Conservation (phyloP, 2,888 invertebrate species). For the Bruchidius siliquastri region DNA sequence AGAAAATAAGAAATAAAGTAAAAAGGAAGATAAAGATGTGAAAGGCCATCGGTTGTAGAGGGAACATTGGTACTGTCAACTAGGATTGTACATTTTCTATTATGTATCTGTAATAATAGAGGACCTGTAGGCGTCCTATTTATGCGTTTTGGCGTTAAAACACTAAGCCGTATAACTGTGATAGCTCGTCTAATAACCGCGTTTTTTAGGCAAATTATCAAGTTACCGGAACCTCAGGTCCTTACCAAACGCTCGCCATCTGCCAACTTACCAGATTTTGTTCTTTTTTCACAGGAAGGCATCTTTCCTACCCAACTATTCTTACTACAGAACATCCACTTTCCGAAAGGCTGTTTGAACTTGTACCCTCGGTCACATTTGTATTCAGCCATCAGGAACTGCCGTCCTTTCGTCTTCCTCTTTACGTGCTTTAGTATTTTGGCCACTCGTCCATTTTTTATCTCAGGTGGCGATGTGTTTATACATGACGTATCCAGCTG, state of each 20-base stretch:
- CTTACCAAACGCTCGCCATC: neutral
- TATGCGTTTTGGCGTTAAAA: too few species aligned
- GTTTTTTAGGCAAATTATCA: too few species aligned
- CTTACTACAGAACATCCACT: constrained; percentile 55
- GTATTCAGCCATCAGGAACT: constrained; percentile 56
- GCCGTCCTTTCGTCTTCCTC: constrained; percentile 41
- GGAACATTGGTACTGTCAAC: too few species aligned
- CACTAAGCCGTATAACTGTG: too few species aligned
- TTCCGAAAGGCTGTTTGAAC: constrained; percentile 46
- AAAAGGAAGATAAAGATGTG: too few species aligned
- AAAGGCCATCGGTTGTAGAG: too few species aligned
- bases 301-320: constrained; percentile 55
- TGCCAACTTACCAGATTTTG: neutral
- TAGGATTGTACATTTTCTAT: too few species aligned
- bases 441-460: constrained; percentile 18
- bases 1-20: too few species aligned
- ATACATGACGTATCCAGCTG: constrained; percentile 22
- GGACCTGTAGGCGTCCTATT: too few species aligned
- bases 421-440: constrained; percentile 13
- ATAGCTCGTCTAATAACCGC: too few species aligned
- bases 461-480: constrained; percentile 15
- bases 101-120: too few species aligned
- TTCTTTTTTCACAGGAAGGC: constrained; percentile 47
- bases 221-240: too few species aligned
- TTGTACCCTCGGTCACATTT: constrained; percentile 52